These are phyloP conservation scores for Drosophila sp. DNA, from an alignment of 1,140 invertebrate species.

Conservation along the genomic window DNA sequence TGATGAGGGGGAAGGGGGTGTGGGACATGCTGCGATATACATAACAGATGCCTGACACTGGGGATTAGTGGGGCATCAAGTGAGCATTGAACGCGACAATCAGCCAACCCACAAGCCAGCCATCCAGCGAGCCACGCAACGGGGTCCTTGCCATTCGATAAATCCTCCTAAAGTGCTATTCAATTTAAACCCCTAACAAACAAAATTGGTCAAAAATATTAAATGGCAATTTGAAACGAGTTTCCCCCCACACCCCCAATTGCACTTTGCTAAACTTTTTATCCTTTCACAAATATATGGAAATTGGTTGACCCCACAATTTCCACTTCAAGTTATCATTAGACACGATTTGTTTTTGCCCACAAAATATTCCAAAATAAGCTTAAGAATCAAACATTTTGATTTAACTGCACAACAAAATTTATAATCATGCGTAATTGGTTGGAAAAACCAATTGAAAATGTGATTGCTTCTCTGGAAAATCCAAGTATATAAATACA, in stretches of 20 bases:
- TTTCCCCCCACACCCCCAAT: conserved; percentile 1
- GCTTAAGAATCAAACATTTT: too few species aligned
- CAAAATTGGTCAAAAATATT: conserved; percentile 16
- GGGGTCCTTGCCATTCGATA: conserved; percentile 21
- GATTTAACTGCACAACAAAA: too few species aligned
- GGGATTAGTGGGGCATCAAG: conserved; percentile 69
- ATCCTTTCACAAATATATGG: neutral
- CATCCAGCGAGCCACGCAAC: conserved; percentile 10
- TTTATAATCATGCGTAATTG: too few species aligned
- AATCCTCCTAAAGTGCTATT: conserved; percentile 27
- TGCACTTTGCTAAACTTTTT: neutral
- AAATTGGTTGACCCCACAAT: neutral
- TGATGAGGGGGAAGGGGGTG: neutral
- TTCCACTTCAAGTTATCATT: too few species aligned
- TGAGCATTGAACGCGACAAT: conserved; percentile 51
- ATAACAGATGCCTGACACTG: conserved; percentile 55
- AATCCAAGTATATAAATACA: too few species aligned
- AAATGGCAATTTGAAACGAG: conserved; percentile 33
- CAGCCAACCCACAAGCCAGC: conserved; percentile 27
- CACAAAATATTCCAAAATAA: too few species aligned
- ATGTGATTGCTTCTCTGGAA: too few species aligned
- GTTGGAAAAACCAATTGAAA: too few species aligned
- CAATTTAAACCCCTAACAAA: conserved; percentile 35
- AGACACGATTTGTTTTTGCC: too few species aligned
- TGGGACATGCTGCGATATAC: conserved; percentile 38